Evolutionary conservation across 2,113 vertebrate species (phyloP).

Genomic region (Platichthys flesus): DNA sequence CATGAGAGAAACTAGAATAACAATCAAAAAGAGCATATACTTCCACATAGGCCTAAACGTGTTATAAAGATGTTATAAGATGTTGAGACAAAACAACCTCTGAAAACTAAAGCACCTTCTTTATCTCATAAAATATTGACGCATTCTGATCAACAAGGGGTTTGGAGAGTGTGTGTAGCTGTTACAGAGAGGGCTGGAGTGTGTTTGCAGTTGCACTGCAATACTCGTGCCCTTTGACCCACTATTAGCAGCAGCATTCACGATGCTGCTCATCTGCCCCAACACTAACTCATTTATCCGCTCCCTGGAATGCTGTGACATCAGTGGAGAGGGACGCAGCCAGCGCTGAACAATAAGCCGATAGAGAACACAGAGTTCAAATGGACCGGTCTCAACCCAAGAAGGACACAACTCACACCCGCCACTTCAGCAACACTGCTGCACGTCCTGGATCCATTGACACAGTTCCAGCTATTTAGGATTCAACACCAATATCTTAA

Average conservation of each 20-base stretch:
- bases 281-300: slow-evolving; percentile 82
- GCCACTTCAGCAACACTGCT: slow-evolving; percentile 22
- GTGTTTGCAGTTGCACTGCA: slow-evolving; percentile 49
- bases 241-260: slow-evolving; percentile 66
- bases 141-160: not conserved
- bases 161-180: slow-evolving; percentile 9
- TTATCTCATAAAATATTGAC: not conserved
- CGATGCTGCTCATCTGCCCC: slow-evolving; percentile 78
- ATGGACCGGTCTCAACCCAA: slow-evolving; percentile 71
- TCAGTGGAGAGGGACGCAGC: slow-evolving; percentile 75
- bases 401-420: slow-evolving; percentile 42
- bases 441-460: not conserved
- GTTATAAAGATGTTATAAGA: not conserved
- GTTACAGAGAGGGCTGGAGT: slow-evolving; percentile 34
- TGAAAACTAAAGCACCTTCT: not conserved
- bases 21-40: no score
- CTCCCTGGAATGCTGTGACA: slow-evolving; percentile 82
- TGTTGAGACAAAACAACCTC: not conserved
- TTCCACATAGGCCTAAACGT: no score
- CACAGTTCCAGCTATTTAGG: not conserved
- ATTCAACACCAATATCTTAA: not conserved
- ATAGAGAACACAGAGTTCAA: slow-evolving; percentile 78
- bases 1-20: no score
- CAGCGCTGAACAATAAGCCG: slow-evolving; percentile 79
- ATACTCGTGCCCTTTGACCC: slow-evolving; percentile 67